Evolutionary conservation across 1,140 invertebrate genomes (phyloP).

Genomic region (Heliothis subflexa): DNA sequence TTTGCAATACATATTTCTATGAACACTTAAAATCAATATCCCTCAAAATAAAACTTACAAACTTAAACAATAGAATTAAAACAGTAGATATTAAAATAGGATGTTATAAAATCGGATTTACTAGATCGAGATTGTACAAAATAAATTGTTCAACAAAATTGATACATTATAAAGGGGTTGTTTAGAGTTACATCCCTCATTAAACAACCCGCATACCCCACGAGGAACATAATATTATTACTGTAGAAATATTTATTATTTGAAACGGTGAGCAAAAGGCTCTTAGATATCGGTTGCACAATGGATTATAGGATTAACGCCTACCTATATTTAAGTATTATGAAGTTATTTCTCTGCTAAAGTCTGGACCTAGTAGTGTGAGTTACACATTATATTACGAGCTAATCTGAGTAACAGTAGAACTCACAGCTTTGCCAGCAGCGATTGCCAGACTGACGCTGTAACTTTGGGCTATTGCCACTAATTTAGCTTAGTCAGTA

Average conservation of each 20-base stretch:
- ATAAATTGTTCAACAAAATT: conserved; percentile 25
- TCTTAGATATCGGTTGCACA: not conserved
- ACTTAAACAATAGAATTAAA: not conserved
- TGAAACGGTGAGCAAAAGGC: not conserved
- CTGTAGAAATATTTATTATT: not conserved
- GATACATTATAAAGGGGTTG: conserved; percentile 16
- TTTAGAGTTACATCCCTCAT: conserved; percentile 33
- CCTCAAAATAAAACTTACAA: not conserved
- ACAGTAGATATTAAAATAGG: not conserved
- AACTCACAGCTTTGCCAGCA: no score
- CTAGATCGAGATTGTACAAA: not conserved
- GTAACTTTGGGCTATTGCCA: no score
- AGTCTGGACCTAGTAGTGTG: no score
- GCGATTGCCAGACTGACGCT: no score
- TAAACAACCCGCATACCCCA: not conserved
- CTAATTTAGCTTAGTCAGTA: no score
- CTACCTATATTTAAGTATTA: no score
- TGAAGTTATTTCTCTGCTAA: no score
- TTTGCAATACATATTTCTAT: no score
- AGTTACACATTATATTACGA: no score
- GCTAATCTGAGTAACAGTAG: no score
- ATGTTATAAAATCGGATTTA: not conserved
- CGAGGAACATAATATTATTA: not conserved
- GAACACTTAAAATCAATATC: not conserved
- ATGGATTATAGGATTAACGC: not conserved